Base-by-base conservation (phyloP, 2,888 invertebrate species). In the Melieria crassipennis region DNA sequence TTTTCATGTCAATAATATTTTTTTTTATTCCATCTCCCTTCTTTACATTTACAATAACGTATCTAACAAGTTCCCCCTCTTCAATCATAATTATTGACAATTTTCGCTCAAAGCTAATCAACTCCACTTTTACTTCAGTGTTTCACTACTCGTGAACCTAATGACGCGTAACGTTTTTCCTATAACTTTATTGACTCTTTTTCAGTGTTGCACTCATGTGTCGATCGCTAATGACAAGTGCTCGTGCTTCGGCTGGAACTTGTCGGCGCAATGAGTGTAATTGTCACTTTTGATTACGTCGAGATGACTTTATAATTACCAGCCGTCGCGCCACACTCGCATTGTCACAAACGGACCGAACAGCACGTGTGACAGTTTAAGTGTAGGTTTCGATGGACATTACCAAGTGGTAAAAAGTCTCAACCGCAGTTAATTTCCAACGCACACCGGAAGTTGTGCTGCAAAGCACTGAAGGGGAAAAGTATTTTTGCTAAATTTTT, bases 231-330 rank as follows among this genome's bases (percentile, higher is more conserved):
- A 67, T 67, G 67, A 67, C 67, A 67, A 67, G 61, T 61, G 67
- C 61, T 50, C 60, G 67, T 60, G 45, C 67, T 52, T 61, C 52
- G 50, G 67, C 43, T 52, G 30, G 67, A 47, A 60, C 67, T 79
- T 77, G 76, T 77, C 77, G 78, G 78, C 73, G 56, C 79, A 81
- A 79, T 81, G 81, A 78, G 76, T 81, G 83, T 81, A 80, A 83
- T 83, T 82, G 83, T 82, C 83, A 82, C 83, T 82, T 82, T 79
- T 82, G 82, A 83, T 82, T 83, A 81, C 79, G 81, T 79, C 83
- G 81, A 82, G 82, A 81, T 82, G 82, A 82, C 83, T 82, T 82
- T 82, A 82, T 82, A 83, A 82, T 83, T 82, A 80, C 80, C 50
- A 75, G 74, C 72, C 74, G 80, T 79, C 79, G 78, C 79, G 81